Base-by-base conservation (phyloP, 2,888 invertebrate genomes). In the Folsomia candida region DNA sequence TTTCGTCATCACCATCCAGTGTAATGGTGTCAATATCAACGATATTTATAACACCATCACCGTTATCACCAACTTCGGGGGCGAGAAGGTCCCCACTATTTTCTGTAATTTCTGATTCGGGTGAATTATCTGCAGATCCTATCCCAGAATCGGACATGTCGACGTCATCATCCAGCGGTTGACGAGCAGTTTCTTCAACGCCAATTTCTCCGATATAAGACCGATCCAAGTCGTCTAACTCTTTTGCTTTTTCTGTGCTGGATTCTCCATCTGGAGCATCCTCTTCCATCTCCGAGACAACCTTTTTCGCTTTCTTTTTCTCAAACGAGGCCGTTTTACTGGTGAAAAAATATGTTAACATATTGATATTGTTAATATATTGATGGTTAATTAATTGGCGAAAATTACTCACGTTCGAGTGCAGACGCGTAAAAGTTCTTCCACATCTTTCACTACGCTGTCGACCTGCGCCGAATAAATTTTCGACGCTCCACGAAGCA, bases 401-500 rank as follows among this genome's bases (percentile, higher is more conserved):
- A 6, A n/a, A 54, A 14, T 28, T 62, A 57, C 58, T 74, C 67
- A 76, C 76, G 64, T 69, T 67, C 69, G 68, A 24, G 64, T 68
- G 1, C 72, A 59, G 67, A 62, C 68, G 2, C 59, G 68, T 0
- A 69, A 74, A 11, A 74, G 57, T 11, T 66, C 68, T 9, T 66
- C 26, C 1, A 73, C 51, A 2, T 71, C 65, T 2, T 74, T 69
- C 2, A 73, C 57, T 4, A 71, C n/a, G 11, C 60, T 54, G 27
- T 64, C 71, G 20, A 76, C 73, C 71, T 76, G 76, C 14, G 67
- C 20, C 11, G 51, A 29, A 37, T 68, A 73, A 22, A 76, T 70
- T 37, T 76, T 68, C 2, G 74, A 69, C 20, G 68, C 71, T 24
- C 74, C 69, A 1, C 63, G 51, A 20, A 76, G 51, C 1, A 76